Base-by-base conservation (phyloP, 2,888 invertebrate species). In the Theodoxus fluviatilis region DNA sequence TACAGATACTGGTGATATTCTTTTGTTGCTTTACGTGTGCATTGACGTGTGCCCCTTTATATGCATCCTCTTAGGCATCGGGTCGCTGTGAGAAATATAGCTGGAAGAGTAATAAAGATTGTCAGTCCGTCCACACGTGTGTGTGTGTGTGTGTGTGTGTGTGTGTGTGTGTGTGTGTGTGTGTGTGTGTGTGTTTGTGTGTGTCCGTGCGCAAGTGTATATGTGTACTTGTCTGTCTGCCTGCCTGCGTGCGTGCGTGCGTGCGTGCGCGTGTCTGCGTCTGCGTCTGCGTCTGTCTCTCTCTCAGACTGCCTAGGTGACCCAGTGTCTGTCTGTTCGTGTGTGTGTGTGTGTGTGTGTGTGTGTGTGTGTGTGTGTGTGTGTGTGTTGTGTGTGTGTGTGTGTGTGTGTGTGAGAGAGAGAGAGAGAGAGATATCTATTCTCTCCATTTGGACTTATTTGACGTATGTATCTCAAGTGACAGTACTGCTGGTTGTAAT, bases 81-180 rank as follows among this genome's bases (percentile, higher is more conserved):
- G n/a, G n/a, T n/a, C n/a, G n/a, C n/a, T n/a, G n/a, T n/a, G n/a
- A n/a, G n/a, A n/a, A n/a, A n/a, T n/a, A n/a, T n/a, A n/a, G n/a
- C n/a, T n/a, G n/a, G n/a, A n/a, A n/a, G n/a, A n/a, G n/a, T n/a
- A n/a, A n/a, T n/a, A n/a, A n/a, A n/a, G n/a, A n/a, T n/a, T n/a
- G n/a, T n/a, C n/a, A n/a, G n/a, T n/a, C n/a, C n/a, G n/a, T n/a
- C n/a, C n/a, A n/a, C n/a, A n/a, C n/a, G 55, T 55, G 55, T 55
- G 55, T 55, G 12, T 55, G 15, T 57, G 57, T 57, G 57, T 57
- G 57, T 57, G 57, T 57, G 57, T 57, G 57, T 57, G 57, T 57
- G 25, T 57, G 57, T 57, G 7, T 57, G 57, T 57, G n/a, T 57
- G 57, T 57, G 57, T 57, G 57, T 57, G 57, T 57, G 57, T 57